Base-by-base conservation (phyloP, 1,140 invertebrate species). In the Hycleus phaleratus region DNA sequence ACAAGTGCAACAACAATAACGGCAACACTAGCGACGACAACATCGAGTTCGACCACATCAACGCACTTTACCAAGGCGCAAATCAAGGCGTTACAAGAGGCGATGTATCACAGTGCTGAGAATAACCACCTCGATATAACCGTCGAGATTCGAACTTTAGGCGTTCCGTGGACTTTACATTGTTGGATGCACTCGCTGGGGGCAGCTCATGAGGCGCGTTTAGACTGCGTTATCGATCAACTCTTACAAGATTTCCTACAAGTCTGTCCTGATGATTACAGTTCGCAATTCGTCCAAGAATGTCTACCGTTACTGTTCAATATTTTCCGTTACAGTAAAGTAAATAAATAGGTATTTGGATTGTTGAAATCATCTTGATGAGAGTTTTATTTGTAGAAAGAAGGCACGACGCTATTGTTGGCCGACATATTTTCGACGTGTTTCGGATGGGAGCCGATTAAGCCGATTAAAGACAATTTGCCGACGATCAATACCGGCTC, bases 71-170 rank as follows among this genome's bases (percentile, higher is more conserved):
- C 83, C 58, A 93, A 93, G 75, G 79, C 82, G 12, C 91, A 94
- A 75, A 84, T 88, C 26, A 86, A 91, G 69, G 85, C 87, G 38
- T 75, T 94, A 39, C 90, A 94, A 68, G 91, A 94, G 75, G 90
- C 91, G 3, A 92, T 95, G 90, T 95, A 94, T 72, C 91, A 93
- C 68, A 90, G 88, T 63, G 87, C 89, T 2, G 91, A 95, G 73
- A 92, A 89, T 69, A 91, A 91, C 69, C 87, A 93, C 75, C 78
- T 94, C 32, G 90, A 93, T 70, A 90, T 92, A 57, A 91, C 90
- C 0, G 78, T 93, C 66, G 90, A 93, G 71, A 79, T 93, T 25
- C 78, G 90, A 43, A 85, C 87, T 47, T 71, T 93, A 51, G 88
- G 90, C 25, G 85, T 95, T 1, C 85, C 89, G 3, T 95, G 91